Conservation (phyloP, 2,797 vertebrate genomes). For the Muraenolepis orangiensis region DNA sequence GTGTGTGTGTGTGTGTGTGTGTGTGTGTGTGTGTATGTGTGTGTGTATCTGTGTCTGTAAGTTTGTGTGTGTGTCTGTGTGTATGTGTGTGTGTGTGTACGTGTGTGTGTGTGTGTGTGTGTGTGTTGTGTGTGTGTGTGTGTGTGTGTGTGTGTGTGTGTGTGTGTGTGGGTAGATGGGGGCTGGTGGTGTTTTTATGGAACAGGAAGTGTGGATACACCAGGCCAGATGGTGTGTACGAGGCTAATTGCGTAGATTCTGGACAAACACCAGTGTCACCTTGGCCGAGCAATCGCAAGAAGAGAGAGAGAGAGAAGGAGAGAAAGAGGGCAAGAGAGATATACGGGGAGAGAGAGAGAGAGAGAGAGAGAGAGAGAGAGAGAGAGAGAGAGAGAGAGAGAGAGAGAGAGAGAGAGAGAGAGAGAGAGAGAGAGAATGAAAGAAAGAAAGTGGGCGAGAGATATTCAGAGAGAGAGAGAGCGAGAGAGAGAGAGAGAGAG, state of each 20-base stretch:
- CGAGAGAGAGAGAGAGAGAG: no score
- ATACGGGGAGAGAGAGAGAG: neutral
- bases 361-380: no score
- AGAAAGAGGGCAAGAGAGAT: neutral
- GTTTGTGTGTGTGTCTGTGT: slow-evolving; percentile 2
- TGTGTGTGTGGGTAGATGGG: no score
- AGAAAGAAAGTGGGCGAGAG: neutral
- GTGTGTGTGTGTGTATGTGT: no score
- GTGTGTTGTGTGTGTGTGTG: no score
- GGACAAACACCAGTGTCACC: slow-evolving; percentile 45
- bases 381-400: no score
- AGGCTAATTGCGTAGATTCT: slow-evolving; percentile 18
- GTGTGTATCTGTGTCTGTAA: no score
- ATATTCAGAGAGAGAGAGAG: no score
- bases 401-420: no score
- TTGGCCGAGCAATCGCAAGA: slow-evolving; percentile 38
- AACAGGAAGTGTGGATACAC: slow-evolving; percentile 32
- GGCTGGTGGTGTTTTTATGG: slow-evolving; percentile 18
- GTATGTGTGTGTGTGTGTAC: neutral
- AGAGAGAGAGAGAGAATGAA: neutral
- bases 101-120: slow-evolving; percentile 9
- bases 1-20: slow-evolving; percentile 6
- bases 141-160: neutral
- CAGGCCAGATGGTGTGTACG: slow-evolving; percentile 46
- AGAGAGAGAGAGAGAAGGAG: neutral